phyloP scores from a whole-genome alignment of 2,797 vertebrate species.

The Falco concolor region DNA sequence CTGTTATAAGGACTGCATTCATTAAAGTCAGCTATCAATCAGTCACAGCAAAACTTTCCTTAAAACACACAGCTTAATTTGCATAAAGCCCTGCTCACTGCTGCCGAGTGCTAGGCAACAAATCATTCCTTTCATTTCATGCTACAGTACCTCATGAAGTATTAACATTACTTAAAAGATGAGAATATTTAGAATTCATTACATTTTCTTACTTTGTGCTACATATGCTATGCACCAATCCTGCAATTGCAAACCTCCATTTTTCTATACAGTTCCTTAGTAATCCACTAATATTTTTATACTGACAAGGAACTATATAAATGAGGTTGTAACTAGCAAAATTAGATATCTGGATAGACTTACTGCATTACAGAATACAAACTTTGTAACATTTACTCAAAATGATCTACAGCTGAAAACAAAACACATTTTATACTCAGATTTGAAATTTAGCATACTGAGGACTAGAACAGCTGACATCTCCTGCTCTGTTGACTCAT shows the following conservation, averaged over 20 bases:
- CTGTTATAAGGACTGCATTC: background rate
- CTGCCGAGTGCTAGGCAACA: background rate
- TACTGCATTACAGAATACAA: background rate
- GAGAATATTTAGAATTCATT: background rate
- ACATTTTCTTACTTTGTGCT: background rate
- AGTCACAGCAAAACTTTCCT: background rate
- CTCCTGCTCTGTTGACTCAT: background rate
- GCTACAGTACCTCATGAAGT: background rate
- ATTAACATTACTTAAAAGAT: background rate
- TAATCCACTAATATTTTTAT: background rate
- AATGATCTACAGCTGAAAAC: background rate
- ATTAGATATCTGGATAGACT: background rate
- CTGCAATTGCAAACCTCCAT: background rate
- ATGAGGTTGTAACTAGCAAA: background rate
- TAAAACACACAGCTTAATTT: background rate
- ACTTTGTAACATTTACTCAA: background rate
- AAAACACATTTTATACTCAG: background rate
- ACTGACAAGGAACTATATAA: background rate
- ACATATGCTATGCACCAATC: background rate
- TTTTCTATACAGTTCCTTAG: background rate
- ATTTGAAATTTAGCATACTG: background rate
- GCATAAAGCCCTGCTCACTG: background rate
- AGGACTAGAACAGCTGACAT: background rate
- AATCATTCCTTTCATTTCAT: background rate
- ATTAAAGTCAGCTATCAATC: slow-evolving; percentile 46